phyloP scores from a whole-genome alignment of 2,888 invertebrate genomes.

The Gryllus longicercus region DNA sequence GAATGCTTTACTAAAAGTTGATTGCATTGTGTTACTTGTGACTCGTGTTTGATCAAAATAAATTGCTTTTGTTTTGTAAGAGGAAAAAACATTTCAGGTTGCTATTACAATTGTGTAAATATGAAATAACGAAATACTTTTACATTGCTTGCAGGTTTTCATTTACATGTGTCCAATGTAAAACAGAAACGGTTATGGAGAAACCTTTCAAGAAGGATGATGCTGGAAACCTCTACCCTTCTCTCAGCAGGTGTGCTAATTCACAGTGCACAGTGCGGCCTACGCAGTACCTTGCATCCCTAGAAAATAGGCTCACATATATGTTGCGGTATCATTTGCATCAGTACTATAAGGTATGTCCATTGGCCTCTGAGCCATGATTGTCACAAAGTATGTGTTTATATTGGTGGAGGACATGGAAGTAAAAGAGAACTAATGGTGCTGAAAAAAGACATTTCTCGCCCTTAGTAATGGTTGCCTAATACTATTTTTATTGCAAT shows the following conservation, averaged over 20 bases:
- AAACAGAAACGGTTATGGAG: constrained; percentile 50
- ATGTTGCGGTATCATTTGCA: constrained; percentile 63
- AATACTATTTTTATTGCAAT: no score
- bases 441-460: no score
- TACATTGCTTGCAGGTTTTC: constrained; percentile 56
- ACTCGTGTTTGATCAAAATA: no score
- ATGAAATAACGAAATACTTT: constrained; percentile 20
- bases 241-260: constrained; percentile 68
- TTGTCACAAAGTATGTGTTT: no score
- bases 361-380: background rate
- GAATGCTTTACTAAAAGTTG: no score
- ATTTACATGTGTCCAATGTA: constrained; percentile 55
- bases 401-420: no score
- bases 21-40: no score
- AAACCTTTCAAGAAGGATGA: constrained; percentile 44
- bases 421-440: no score
- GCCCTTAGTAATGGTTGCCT: no score
- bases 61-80: no score
- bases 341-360: constrained; percentile 66
- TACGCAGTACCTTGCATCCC: constrained; percentile 60
- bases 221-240: constrained; percentile 32
- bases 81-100: no score
- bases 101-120: constrained; percentile 3
- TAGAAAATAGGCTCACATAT: constrained; percentile 71
- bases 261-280: constrained; percentile 64